These are phyloP conservation scores for Acromyrmex echinatior DNA, from an alignment of 1,140 invertebrate species.

Conservation along the genomic window DNA sequence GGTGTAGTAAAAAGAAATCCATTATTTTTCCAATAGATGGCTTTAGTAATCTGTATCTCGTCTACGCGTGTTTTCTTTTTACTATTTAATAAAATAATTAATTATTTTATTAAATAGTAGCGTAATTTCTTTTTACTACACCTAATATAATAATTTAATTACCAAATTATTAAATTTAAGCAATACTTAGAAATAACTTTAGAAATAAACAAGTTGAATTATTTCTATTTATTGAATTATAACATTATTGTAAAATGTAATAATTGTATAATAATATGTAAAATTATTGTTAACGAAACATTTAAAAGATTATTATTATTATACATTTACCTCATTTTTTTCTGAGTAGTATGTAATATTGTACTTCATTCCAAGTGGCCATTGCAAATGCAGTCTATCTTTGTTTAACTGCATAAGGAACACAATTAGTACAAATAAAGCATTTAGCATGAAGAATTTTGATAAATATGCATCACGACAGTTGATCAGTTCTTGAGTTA, in stretches of 20 bases:
- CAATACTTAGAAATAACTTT: neutral
- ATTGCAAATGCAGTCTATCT: conserved; percentile 90
- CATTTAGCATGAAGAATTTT: conserved; percentile 94
- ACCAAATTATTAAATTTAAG: neutral
- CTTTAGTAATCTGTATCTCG: too few relatives aligned
- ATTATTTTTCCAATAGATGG: too few relatives aligned
- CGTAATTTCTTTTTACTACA: too few relatives aligned
- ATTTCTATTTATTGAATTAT: neutral
- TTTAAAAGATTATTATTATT: neutral
- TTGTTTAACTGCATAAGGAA: conserved; percentile 93
- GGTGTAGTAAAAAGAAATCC: too few relatives aligned
- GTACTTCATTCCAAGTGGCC: conserved; percentile 90
- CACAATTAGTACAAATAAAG: conserved; percentile 93
- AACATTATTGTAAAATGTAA: conserved; percentile 41
- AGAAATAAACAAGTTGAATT: neutral
- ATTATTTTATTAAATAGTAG: too few relatives aligned
- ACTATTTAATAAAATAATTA: too few relatives aligned
- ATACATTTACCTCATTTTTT: conserved; percentile 80
- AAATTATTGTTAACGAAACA: neutral
- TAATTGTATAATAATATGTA: neutral
- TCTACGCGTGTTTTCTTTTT: too few relatives aligned
- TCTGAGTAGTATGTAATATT: conserved; percentile 89
- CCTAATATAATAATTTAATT: neutral
- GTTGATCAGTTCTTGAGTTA: conserved; percentile 88
- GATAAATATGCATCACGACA: conserved; percentile 92